A percentile compares a stretch with the other conserved stretches of the same genome.
Evolutionary conservation across 2,888 invertebrate species (phyloP).

Genomic region (Steinernema carpocapsae): DNA sequence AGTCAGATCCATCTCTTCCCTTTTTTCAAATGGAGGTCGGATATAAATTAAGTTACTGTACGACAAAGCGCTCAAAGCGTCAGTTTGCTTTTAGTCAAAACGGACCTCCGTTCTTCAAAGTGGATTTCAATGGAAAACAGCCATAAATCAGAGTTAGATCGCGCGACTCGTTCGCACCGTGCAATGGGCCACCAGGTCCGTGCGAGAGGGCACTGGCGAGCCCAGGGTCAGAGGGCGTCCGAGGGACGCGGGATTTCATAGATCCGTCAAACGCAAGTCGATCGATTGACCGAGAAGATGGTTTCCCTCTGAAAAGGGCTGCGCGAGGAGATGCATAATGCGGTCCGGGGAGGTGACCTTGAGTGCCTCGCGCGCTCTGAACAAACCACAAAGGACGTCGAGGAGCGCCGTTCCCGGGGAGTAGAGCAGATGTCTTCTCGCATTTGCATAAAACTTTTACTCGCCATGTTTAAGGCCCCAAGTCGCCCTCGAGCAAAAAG

Average conservation of each 20-base stretch:
- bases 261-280: neutral
- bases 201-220: neutral
- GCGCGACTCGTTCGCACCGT: constrained; percentile 25
- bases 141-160: constrained; percentile 18
- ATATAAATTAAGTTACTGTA: too few species aligned
- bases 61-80: too few species aligned
- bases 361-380: neutral
- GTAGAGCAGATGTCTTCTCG: neutral
- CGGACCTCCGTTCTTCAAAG: neutral
- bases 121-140: constrained; percentile 11
- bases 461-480: neutral
- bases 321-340: constrained; percentile 32
- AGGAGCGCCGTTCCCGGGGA: neutral
- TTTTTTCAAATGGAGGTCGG: too few species aligned
- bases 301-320: neutral
- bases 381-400: constrained; percentile 11
- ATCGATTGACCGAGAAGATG: neutral
- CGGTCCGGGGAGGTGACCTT: constrained; percentile 18
- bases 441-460: constrained; percentile 19
- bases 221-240: constrained; percentile 24
- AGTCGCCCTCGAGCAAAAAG: too few species aligned
- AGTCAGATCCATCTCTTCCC: too few species aligned
- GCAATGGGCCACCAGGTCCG: constrained; percentile 2
- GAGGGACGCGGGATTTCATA: constrained; percentile 29
- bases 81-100: neutral